These are phyloP conservation scores for Garra rufa DNA, from an alignment of 2,113 vertebrate species.

Conservation along the genomic window DNA sequence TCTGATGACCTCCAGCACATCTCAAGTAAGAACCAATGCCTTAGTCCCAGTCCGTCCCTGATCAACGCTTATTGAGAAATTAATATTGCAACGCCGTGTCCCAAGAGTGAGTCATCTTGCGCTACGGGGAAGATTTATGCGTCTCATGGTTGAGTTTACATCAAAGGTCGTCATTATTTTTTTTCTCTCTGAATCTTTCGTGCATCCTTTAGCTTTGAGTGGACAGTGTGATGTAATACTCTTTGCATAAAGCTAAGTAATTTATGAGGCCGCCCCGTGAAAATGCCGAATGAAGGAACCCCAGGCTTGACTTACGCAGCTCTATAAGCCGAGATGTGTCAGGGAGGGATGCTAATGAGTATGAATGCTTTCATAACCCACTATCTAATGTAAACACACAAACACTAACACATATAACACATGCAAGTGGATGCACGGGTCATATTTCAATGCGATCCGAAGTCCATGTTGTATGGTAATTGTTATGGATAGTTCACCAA, in stretches of 20 bases:
- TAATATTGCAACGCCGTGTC: slow-evolving; percentile 23
- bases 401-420: not conserved
- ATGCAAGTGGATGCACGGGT: not conserved
- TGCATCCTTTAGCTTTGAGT: slow-evolving; percentile 11
- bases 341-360: slow-evolving; percentile 27
- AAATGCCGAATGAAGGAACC: slow-evolving; percentile 32
- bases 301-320: slow-evolving; percentile 17
- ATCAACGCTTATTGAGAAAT: slow-evolving; percentile 43
- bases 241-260: slow-evolving; percentile 40
- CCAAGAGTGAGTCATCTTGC: slow-evolving; percentile 28
- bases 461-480: not conserved
- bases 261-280: slow-evolving; percentile 37
- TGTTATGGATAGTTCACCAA: not conserved
- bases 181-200: not conserved
- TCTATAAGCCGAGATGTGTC: slow-evolving; percentile 19
- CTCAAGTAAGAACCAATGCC: not conserved
- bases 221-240: slow-evolving; percentile 48
- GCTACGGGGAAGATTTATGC: slow-evolving; percentile 35
- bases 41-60: slow-evolving; percentile 34
- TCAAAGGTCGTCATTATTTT: slow-evolving; percentile 42
- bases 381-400: slow-evolving; percentile 18
- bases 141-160: slow-evolving; percentile 9
- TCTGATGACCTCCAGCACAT: not conserved
- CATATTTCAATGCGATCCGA: slow-evolving; percentile 10
- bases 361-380: slow-evolving; percentile 32